Evolutionary conservation across 2,888 invertebrate genomes (phyloP), one percentile per base, ranked within the genome.

Genomic region (Notodonta dromedarius): DNA sequence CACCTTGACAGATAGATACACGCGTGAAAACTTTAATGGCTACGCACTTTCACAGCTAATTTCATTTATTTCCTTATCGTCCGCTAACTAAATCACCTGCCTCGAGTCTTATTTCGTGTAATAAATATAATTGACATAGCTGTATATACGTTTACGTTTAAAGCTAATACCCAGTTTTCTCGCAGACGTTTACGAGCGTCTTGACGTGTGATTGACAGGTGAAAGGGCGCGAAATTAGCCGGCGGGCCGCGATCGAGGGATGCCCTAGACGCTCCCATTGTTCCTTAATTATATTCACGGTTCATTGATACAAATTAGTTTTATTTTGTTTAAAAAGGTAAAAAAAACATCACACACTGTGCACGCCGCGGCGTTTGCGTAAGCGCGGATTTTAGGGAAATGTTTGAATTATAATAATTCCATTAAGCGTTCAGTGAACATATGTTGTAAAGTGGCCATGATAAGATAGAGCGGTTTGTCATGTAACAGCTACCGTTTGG

Each of bases 391-490:
- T 89, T 91, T 86, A 87, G 86, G 76, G 86, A 87, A 88, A 89
- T 86, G 90, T 89, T 91, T 90, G 86, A 87, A 86, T 88, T 86
- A 85, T 83, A 78, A 85, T 84, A 82, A 82, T 77, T 90, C 90
- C 91, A 92, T 93, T 93, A 93, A 80, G 83, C 87, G 83, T 78
- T 69, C 67, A 77, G 83, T 80, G 87, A 74, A 86, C 93, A 93
- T 93, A 91, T 92, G 93, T 86, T 86, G 84, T 83, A 80, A 86
- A 93, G 93, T 93, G 90, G 87, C 72, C 85, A 85, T 73, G 93
- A 93, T 93, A 93, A 93, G 93, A 93, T 93, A 93, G 87, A 90
- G 83, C 91, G 91, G 88, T 91, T 91, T 93, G 93, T 93, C 91
- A 89, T 89, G 87, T 82, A 71, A 84, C 80, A 82, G 90, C 93